phyloP scores from a whole-genome alignment of 53 echinoderm and acorn worm genomes.

The Holothuria leucospilota region DNA sequence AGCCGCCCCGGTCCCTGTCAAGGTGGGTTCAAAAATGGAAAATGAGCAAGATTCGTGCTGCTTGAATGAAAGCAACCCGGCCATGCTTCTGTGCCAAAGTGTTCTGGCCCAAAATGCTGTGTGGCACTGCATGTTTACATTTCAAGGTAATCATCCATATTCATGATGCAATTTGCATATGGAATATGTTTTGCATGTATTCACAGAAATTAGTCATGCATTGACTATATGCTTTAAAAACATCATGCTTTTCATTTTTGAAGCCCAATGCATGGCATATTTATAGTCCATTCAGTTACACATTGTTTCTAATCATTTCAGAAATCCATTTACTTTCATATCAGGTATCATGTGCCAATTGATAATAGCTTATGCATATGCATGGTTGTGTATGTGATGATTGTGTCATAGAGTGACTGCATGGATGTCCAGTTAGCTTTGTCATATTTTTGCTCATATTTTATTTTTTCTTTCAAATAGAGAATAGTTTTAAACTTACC shows the following conservation, averaged over 20 bases:
- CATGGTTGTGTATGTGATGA: neutral
- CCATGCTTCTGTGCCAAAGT: slow-evolving; percentile 45
- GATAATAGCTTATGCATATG: slow-evolving; percentile 42
- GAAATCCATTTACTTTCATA: neutral
- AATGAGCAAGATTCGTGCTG: slow-evolving; percentile 37
- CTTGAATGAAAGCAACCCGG: slow-evolving; percentile 31
- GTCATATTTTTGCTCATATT: no score
- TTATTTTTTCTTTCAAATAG: no score
- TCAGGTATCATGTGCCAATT: slow-evolving; percentile 1
- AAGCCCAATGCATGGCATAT: no score
- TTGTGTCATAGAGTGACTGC: no score
- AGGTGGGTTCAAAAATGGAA: slow-evolving; percentile 51
- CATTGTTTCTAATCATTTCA: neutral
- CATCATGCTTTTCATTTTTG: no score
- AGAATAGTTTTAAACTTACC: no score
- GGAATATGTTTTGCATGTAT: slow-evolving; percentile 6
- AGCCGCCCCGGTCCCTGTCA: slow-evolving; percentile 58
- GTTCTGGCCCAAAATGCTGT: slow-evolving; percentile 51
- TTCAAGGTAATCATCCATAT: slow-evolving; percentile 20
- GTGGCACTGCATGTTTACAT: slow-evolving; percentile 49
- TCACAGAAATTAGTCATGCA: slow-evolving; percentile 18
- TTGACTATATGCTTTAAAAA: neutral
- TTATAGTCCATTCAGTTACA: no score
- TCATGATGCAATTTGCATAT: slow-evolving; percentile 32
- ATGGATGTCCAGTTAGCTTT: no score